These are phyloP conservation scores for Gonioctena quinquepunctata DNA, from an alignment of 1,140 invertebrate species.

Conservation along the genomic window DNA sequence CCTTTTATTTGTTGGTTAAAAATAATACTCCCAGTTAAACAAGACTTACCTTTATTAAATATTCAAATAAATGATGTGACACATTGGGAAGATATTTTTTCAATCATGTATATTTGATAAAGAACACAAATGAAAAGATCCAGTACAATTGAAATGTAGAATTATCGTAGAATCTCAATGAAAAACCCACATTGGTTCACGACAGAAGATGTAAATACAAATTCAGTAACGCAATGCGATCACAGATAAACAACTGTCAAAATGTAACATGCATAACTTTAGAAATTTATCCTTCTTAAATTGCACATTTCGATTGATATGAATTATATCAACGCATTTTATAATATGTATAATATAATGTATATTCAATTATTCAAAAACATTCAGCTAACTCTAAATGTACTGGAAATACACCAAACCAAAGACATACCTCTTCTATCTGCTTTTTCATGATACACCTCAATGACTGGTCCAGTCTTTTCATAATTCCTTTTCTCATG, in stretches of 20 bases:
- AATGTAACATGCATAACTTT: constrained; percentile 53
- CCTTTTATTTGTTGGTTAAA: too few species aligned
- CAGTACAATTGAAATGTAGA: constrained; percentile 47
- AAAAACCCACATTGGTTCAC: constrained; percentile 31
- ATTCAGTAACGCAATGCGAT: constrained; percentile 49
- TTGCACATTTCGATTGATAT: constrained; percentile 55
- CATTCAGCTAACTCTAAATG: constrained; percentile 53
- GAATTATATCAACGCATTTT: constrained; percentile 55
- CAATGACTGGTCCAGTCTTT: too few species aligned
- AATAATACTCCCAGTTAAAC: neutral
- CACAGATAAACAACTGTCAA: constrained; percentile 55
- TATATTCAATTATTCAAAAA: constrained; percentile 56
- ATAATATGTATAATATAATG: constrained; percentile 54
- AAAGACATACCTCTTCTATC: neutral
- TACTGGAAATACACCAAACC: constrained; percentile 44
- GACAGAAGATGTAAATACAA: constrained; percentile 29
- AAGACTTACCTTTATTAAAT: constrained; percentile 24
- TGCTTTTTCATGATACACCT: neutral
- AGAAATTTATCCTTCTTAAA: constrained; percentile 45
- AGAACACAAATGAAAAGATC: constrained; percentile 48
- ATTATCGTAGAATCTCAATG: constrained; percentile 34
- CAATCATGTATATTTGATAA: constrained; percentile 42
- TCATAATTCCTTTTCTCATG: too few species aligned
- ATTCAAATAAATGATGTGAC: constrained; percentile 19
- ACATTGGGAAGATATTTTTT: constrained; percentile 28